Conservation (phyloP, 2,797 vertebrate genomes). For the Epinephelus coioides region DNA sequence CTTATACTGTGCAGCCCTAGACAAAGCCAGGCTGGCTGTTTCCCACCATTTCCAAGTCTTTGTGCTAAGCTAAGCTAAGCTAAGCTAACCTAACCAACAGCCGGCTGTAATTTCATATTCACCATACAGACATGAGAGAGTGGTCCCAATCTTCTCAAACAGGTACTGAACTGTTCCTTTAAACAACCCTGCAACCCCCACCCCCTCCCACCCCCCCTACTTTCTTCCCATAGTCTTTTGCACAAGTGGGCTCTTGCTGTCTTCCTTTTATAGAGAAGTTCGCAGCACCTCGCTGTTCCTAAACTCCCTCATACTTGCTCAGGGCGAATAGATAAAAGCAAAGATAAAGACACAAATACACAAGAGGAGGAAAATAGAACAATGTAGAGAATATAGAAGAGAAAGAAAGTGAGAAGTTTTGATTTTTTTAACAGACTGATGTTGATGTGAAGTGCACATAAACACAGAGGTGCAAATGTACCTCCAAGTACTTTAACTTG, state of each 20-base stretch:
- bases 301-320: conserved; percentile 45
- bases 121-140: background rate
- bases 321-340: conserved; percentile 11
- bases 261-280: conserved; percentile 79
- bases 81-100: background rate
- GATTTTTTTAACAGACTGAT: background rate
- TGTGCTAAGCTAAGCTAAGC: background rate
- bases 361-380: conserved; percentile 2
- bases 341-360: conserved; percentile 20
- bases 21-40: background rate
- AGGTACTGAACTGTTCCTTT: conserved; percentile 22
- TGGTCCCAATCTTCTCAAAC: background rate
- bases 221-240: conserved; percentile 18
- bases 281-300: conserved; percentile 29
- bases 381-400: background rate
- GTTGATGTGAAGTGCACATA: background rate
- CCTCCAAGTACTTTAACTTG: background rate
- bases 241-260: conserved; percentile 32
- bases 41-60: background rate
- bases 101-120: conserved; percentile 8
- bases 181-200: conserved; percentile 13
- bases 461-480: conserved; percentile 3
- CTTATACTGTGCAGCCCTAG: too few species aligned
- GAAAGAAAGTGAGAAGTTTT: background rate
- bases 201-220: background rate